phyloP scores from a whole-genome alignment of 2,113 vertebrate species.

The Trochalopteron elliotii region DNA sequence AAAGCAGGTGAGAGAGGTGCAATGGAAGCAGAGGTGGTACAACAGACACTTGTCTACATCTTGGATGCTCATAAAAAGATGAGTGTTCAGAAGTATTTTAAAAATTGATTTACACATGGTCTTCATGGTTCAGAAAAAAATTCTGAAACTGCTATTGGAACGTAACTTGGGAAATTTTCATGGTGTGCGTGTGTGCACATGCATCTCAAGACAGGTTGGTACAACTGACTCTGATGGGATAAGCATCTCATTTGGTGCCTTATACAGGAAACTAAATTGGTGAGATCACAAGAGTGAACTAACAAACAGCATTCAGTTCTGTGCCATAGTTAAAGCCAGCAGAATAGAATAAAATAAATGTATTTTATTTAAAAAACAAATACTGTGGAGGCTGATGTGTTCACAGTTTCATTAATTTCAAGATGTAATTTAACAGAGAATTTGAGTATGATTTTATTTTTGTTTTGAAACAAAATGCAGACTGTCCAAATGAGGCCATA shows the following conservation, averaged over 20 bases:
- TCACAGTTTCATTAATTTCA: background rate
- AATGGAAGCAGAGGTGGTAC: background rate
- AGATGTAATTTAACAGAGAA: background rate
- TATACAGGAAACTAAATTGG: background rate
- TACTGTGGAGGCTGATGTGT: background rate
- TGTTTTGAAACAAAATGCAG: background rate
- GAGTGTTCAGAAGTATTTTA: background rate
- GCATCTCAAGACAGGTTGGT: background rate
- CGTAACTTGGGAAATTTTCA: background rate
- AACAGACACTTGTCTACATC: background rate
- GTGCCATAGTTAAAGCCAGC: background rate
- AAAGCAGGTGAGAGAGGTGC: background rate
- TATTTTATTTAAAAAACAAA: background rate
- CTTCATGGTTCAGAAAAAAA: background rate
- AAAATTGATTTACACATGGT: background rate
- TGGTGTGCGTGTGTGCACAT: fast-evolving
- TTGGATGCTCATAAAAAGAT: background rate
- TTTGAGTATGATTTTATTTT: background rate
- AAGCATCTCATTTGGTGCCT: background rate
- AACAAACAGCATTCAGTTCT: background rate
- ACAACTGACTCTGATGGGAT: background rate
- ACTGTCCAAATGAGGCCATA: background rate
- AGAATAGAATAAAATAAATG: background rate
- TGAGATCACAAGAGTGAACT: background rate
- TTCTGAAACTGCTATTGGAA: background rate